Evolutionary conservation across 2,797 vertebrate species (phyloP).

Genomic region (Pangasius larnaudii): DNA sequence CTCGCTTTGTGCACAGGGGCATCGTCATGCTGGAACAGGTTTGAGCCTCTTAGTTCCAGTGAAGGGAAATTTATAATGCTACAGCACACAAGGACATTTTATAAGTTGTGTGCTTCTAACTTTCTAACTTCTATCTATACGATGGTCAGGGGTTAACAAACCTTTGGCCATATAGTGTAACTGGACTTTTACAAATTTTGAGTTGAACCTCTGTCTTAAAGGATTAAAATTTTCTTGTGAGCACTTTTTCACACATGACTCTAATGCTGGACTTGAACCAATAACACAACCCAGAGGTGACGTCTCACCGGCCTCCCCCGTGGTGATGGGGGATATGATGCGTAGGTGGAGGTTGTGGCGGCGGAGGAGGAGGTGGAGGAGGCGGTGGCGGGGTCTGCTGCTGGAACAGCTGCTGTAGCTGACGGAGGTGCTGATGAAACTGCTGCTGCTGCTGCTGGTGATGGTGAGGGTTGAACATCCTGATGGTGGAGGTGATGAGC

Average conservation of each 20-base stretch:
- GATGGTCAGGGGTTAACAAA: not conserved
- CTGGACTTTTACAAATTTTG: not conserved
- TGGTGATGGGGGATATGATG: constrained; percentile 80
- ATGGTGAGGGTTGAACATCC: constrained; percentile 82
- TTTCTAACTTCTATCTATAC: too few relatives aligned
- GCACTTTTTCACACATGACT: not conserved
- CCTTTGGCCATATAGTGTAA: not conserved
- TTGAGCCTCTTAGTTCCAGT: not conserved
- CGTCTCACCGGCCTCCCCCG: constrained; percentile 79
- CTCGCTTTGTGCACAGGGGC: not conserved
- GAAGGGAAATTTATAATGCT: not conserved
- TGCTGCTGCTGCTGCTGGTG: constrained; percentile 85
- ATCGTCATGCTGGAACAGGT: not conserved
- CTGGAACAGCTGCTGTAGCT: constrained; percentile 81
- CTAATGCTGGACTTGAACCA: not conserved
- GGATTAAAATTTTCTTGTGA: not conserved
- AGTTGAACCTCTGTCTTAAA: not conserved
- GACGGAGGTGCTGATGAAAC: constrained; percentile 80
- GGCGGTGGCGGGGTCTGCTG: constrained; percentile 77
- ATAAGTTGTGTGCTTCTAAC: not conserved
- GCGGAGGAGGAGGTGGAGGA: constrained; percentile 63
- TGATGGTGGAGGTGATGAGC: constrained; percentile 30
- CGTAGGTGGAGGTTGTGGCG: constrained; percentile 75
- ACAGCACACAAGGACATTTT: not conserved
- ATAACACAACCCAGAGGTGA: not conserved